Evolutionary conservation across 2,797 vertebrate species (phyloP).

Genomic region (Lepilemur septentrionalis): DNA sequence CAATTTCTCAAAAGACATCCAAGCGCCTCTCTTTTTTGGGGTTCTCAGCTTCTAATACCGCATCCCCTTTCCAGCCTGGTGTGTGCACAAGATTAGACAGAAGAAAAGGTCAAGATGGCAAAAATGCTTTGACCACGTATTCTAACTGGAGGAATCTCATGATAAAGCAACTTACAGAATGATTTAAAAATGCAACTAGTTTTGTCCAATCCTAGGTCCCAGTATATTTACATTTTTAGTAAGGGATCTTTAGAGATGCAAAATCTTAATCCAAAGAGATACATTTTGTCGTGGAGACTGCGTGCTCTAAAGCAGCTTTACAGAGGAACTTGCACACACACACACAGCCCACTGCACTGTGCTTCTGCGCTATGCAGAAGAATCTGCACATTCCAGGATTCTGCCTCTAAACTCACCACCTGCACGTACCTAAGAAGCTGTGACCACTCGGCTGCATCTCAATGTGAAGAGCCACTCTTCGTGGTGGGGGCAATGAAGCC

Average conservation of each 20-base stretch:
- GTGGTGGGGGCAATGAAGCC: background rate
- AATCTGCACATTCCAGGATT: background rate
- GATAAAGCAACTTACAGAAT: background rate
- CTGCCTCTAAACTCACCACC: background rate
- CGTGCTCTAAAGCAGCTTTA: background rate
- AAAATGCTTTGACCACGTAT: background rate
- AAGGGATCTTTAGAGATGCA: background rate
- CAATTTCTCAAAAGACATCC: background rate
- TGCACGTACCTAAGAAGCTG: background rate
- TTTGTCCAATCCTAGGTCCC: background rate
- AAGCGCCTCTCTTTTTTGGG: background rate
- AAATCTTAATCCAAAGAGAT: background rate
- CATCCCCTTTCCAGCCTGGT: background rate
- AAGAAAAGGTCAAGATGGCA: background rate
- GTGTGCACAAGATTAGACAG: background rate
- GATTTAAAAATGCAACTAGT: background rate
- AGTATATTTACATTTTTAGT: background rate
- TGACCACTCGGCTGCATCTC: background rate
- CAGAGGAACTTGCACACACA: background rate
- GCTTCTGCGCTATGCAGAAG: background rate
- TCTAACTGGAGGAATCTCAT: background rate
- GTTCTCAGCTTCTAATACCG: background rate
- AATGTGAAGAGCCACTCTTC: background rate
- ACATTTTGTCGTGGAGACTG: background rate
- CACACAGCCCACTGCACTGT: accelerated